Evolutionary conservation across 2,113 vertebrate species (phyloP).

Genomic region (Aphyosemion australe): DNA sequence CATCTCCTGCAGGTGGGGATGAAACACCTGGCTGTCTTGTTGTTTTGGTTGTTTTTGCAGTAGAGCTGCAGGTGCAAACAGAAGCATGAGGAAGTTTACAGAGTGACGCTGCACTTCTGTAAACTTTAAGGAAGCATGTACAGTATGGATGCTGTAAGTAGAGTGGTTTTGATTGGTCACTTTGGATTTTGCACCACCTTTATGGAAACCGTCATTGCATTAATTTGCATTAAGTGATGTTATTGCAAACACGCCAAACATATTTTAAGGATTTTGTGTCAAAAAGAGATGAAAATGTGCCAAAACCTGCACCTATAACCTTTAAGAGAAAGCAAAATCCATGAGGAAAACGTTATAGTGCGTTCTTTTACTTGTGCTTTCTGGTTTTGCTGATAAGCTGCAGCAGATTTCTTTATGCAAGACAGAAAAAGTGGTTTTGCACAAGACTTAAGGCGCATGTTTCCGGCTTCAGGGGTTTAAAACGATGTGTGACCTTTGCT

Average conservation of each 20-base stretch:
- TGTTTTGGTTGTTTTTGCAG: background rate
- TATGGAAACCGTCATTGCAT: too few relatives aligned
- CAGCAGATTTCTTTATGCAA: background rate
- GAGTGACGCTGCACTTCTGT: background rate
- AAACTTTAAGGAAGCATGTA: background rate
- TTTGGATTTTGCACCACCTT: too few relatives aligned
- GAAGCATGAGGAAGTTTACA: background rate
- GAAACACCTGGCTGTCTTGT: background rate
- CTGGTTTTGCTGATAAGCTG: background rate
- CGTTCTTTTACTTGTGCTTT: background rate
- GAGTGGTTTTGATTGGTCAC: too few relatives aligned
- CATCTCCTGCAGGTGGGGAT: slow-evolving; percentile 18
- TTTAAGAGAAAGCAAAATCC: too few relatives aligned
- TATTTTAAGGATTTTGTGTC: too few relatives aligned
- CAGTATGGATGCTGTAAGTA: too few relatives aligned
- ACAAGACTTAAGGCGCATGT: slow-evolving; percentile 25
- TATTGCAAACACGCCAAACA: too few relatives aligned
- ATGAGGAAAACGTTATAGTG: too few relatives aligned
- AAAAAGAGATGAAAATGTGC: too few relatives aligned
- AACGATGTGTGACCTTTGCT: background rate
- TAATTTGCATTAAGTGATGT: too few relatives aligned
- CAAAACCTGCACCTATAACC: too few relatives aligned
- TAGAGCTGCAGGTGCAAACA: background rate
- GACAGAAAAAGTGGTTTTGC: background rate
- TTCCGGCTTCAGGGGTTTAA: slow-evolving; percentile 30